A percentile compares a stretch with the other conserved stretches of the same genome.
Conservation (phyloP, 2,797 vertebrate genomes). For the Apogon talboti region DNA sequence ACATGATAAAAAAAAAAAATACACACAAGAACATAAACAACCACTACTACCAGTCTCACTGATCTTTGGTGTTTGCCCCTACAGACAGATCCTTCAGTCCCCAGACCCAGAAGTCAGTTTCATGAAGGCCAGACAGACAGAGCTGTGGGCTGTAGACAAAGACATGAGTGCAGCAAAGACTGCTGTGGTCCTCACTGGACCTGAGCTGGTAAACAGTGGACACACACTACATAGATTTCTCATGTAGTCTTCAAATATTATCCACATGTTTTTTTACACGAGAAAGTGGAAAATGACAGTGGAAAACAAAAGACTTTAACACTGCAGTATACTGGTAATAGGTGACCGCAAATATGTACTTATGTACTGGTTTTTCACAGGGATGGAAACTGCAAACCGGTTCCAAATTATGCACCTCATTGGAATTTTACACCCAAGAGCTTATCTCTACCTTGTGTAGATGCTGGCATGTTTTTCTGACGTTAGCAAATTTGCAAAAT, state of each 20-base stretch:
- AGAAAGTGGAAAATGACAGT: background rate
- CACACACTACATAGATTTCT: conserved; percentile 16
- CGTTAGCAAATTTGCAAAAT: no score
- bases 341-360: background rate
- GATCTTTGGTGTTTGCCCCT: conserved; percentile 64
- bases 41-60: conserved; percentile 21
- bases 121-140: conserved; percentile 64
- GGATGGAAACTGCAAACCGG: no score
- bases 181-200: conserved; percentile 83
- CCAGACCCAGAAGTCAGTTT: conserved; percentile 71
- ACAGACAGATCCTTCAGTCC: conserved; percentile 82
- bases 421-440: no score
- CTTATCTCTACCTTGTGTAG: no score
- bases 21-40: conserved; percentile 16
- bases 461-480: no score
- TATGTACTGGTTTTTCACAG: background rate
- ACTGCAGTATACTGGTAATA: background rate
- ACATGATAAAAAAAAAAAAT: conserved; percentile 49
- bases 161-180: conserved; percentile 57
- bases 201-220: conserved; percentile 80
- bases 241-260: conserved; percentile 19
- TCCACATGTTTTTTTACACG: background rate
- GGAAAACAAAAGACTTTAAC: background rate
- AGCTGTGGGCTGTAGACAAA: conserved; percentile 77
- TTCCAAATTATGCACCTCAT: no score